These are phyloP conservation scores for Belgica antarctica DNA, from an alignment of 2,888 invertebrate species.

Conservation along the genomic window DNA sequence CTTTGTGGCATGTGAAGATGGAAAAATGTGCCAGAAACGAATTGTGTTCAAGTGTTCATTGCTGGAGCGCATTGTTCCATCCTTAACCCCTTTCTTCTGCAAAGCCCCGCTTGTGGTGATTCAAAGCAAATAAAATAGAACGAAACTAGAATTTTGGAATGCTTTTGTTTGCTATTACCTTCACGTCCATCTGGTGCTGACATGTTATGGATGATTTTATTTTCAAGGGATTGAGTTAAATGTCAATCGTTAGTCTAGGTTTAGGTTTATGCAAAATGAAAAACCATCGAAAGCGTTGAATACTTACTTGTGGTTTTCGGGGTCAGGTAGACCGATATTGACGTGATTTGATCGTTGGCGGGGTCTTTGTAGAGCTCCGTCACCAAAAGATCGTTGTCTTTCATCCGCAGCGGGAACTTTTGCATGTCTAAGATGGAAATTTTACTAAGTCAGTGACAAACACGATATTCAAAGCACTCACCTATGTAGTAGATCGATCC, in stretches of 20 bases:
- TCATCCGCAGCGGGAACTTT: conserved; percentile 97
- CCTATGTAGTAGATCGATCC: conserved; percentile 97
- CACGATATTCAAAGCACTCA: conserved; percentile 55
- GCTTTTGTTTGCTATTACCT: conserved; percentile 54
- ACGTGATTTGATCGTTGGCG: conserved; percentile 91
- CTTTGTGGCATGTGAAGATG: too few relatives aligned
- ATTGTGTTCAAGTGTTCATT: too few relatives aligned
- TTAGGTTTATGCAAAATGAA: neutral
- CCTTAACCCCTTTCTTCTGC: too few relatives aligned
- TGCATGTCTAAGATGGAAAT: conserved; percentile 81
- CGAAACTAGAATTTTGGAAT: conserved; percentile 35
- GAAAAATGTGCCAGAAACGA: too few relatives aligned
- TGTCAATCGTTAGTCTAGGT: neutral
- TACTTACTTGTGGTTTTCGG: conserved; percentile 96
- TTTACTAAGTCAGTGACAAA: conserved; percentile 23
- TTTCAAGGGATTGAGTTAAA: neutral
- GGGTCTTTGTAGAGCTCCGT: conserved; percentile 96
- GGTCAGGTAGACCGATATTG: conserved; percentile 97
- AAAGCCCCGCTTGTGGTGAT: too few relatives aligned
- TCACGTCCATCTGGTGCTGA: conserved; percentile 63
- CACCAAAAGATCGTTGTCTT: conserved; percentile 95
- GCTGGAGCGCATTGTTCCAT: too few relatives aligned
- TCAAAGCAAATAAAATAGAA: conserved; percentile 44
- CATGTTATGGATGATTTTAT: conserved; percentile 51
- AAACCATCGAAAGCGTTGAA: conserved; percentile 8